Base-by-base conservation (phyloP, 2,113 vertebrate genomes). In the Bagarius yarrelli region DNA sequence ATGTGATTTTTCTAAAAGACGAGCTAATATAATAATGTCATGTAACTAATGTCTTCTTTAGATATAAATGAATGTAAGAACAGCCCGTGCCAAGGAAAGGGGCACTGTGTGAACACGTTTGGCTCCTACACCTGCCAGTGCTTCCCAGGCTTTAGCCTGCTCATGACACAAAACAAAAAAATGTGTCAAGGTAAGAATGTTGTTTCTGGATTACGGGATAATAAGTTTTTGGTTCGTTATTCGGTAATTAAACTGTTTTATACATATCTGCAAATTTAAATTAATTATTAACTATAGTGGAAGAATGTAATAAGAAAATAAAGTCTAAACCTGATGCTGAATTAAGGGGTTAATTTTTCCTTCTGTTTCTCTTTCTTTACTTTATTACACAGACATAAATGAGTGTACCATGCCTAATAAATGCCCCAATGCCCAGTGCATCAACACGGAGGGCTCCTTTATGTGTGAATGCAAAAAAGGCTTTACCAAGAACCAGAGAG, bases 41-140 rank as follows among this genome's bases (percentile, higher is more conserved):
- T 50, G 25, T 63, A 63, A 64, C 18, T 50, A 63, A 71, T 83
- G 81, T 47, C 47, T 57, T 16, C 34, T 66, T 1, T 83, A 98
- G 96, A 98, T 90, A 90, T 95, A 82, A 93, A 97, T 0, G 96
- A 98, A 80, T 98, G 96, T 84, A 91, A 94, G 70, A 87, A 88
- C 63, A 91, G 95, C 71, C 94, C 95, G 25, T 98, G 96, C 59
- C 90, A 87, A 25, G 95, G 93, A 60, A 96, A 89, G 85, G 96
- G 95, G 12, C 94, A 60, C 83, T 98, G 96, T 57, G 76, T 96
- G 59, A 98, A 98, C 91, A 94, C 67, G 0, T 87, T 94, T 75
- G 96, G 96, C 71, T 97, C 95, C 84, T 97, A 95, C 76, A 92
- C 92, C 67, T 98, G 96, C 80, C 90, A 95, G 47, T 98, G 96